Evolutionary conservation across 2,888 invertebrate species (phyloP), one percentile per base, ranked within the genome.

Genomic region (Lasioglossum leucozonium): DNA sequence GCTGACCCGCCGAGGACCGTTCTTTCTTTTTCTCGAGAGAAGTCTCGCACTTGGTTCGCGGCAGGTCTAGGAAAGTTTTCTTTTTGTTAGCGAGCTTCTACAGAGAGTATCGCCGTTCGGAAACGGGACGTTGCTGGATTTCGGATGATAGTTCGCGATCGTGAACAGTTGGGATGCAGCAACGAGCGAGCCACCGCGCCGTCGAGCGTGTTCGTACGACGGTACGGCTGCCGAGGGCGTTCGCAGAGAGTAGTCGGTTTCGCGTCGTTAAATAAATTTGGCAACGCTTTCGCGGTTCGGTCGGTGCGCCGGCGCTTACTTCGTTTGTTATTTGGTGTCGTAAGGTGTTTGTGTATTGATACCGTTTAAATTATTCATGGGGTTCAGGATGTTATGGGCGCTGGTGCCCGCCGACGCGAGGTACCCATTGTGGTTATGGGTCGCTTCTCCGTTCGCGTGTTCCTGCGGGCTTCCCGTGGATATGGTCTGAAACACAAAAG

Each of bases 241-340:
- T 77, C 2, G 1, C 77, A 82, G 69, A 72, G 81, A 81, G 77
- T 78, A 85, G 85, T 84, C 80, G 77, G 18, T 62, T 65, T 76
- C 79, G 71, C 84, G 79, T 81, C 82, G 88, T 77, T 80, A 81
- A 76, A 82, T 67, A 77, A 77, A 84, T 86, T 88, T 88, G 90
- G 90, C 91, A 87, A 82, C 87, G 84, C 79, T 83, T 71, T 87
- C 82, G 85, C 81, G 81, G 78, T 69, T 84, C 79, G 87, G 88
- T 90, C 90, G 88, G 88, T 82, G 82, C 77, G 78, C 83, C 79
- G 82, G 71, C 74, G 86, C 84, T 94, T 94, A 95, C 92, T 95
- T 95, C 84, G 94, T 90, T 89, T 93, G 95, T 95, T 94, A 95
- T 94, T 95, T 95, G 82, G 93, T 85, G 69, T 95, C 95, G 92